Evolutionary conservation across 2,888 invertebrate species (phyloP).

Genomic region (Tenodera sinensis): DNA sequence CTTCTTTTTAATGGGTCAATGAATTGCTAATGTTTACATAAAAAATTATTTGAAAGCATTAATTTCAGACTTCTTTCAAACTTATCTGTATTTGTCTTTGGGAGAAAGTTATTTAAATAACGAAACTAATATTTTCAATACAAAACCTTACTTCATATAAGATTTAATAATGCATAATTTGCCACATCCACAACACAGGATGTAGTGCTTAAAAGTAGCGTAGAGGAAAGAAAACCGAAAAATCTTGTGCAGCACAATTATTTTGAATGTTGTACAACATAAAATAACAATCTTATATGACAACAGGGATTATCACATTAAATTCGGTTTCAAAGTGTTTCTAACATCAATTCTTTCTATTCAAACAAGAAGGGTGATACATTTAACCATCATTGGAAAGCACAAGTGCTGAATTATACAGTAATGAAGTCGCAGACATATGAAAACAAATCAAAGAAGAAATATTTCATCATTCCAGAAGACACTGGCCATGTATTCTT

Average conservation of each 20-base stretch:
- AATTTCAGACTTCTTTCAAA: background rate
- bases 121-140: background rate
- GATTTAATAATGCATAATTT: background rate
- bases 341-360: background rate
- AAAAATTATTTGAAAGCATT: background rate
- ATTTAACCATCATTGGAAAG: background rate
- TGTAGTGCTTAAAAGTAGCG: background rate
- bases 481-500: background rate
- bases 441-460: background rate
- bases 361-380: background rate
- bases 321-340: background rate
- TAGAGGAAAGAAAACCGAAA: background rate
- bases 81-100: background rate
- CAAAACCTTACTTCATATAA: background rate
- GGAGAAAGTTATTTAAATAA: background rate
- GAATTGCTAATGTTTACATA: background rate
- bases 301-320: background rate
- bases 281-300: background rate
- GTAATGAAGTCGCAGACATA: background rate
- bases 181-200: background rate
- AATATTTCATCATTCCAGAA: background rate
- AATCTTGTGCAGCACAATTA: background rate
- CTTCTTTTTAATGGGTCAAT: background rate
- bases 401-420: background rate
- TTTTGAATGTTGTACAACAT: background rate